These are phyloP conservation scores for Amorpha juglandis DNA, from an alignment of 2,888 invertebrate species.

Conservation along the genomic window DNA sequence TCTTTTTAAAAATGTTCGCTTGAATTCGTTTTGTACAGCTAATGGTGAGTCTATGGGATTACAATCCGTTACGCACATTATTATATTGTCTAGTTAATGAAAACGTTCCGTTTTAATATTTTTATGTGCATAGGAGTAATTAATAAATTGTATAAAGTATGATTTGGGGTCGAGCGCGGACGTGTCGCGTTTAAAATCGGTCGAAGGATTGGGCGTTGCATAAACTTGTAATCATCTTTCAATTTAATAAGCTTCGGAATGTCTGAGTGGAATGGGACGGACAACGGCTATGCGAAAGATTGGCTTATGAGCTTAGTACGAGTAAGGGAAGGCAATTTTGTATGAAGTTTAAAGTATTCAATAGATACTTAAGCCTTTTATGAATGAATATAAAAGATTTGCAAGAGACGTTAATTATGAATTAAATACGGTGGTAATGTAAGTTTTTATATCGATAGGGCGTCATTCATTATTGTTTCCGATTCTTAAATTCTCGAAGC, in stretches of 20 bases:
- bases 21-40: conserved; percentile 63
- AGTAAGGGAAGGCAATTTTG: conserved; percentile 23
- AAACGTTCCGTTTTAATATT: conserved; percentile 69
- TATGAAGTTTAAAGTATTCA: conserved; percentile 18
- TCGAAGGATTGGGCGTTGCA: conserved; percentile 25
- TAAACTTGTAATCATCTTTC: conserved; percentile 9
- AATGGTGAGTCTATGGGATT: conserved; percentile 63
- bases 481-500: neutral
- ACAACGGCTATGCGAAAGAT: neutral
- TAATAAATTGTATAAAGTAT: conserved; percentile 30
- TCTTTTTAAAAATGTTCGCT: conserved; percentile 29
- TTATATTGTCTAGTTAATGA: conserved; percentile 53
- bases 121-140: conserved; percentile 71
- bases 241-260: conserved; percentile 9
- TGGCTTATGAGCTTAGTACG: conserved; percentile 22
- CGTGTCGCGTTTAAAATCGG: conserved; percentile 28
- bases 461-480: neutral
- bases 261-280: conserved; percentile 4
- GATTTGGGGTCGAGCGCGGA: conserved; percentile 26
- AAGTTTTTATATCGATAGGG: conserved; percentile 20
- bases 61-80: conserved; percentile 72
- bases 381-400: conserved; percentile 3
- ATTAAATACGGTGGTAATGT: conserved; percentile 31
- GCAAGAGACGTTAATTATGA: conserved; percentile 8
- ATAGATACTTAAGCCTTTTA: conserved; percentile 21